phyloP scores from a whole-genome alignment of 2,797 vertebrate species.

The Tinamus major region DNA sequence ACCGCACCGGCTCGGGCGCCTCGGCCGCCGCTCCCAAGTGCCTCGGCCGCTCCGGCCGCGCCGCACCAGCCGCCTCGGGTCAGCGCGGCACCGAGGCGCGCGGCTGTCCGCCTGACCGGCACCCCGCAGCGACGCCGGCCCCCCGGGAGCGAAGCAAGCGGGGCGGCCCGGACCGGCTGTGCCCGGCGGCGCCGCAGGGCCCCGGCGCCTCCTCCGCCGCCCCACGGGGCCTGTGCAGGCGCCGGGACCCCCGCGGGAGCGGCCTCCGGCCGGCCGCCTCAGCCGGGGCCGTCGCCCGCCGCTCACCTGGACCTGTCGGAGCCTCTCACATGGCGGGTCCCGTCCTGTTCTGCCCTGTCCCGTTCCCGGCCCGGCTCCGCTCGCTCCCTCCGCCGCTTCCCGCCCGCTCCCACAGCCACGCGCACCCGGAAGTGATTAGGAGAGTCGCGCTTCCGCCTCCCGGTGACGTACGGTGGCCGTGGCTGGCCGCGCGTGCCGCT shows the following conservation, averaged over 20 bases:
- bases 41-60: too few relatives aligned
- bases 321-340: slow-evolving; percentile 46
- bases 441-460: slow-evolving; percentile 35
- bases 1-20: background rate
- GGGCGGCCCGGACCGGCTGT: too few relatives aligned
- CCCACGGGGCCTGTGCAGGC: slow-evolving; percentile 1
- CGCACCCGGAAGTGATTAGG: slow-evolving; percentile 25
- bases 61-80: too few relatives aligned
- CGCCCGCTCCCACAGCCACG: slow-evolving; percentile 46
- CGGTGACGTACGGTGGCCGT: background rate
- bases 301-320: slow-evolving; percentile 43
- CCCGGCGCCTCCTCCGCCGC: background rate
- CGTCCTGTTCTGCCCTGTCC: too few relatives aligned
- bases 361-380: background rate
- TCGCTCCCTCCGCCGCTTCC: slow-evolving; percentile 34
- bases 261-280: background rate
- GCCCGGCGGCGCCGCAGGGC: background rate
- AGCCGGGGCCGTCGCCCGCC: background rate
- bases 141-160: background rate
- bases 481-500: background rate
- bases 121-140: background rate
- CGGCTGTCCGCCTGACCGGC: background rate
- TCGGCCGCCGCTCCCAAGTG: too few relatives aligned
- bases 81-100: too few relatives aligned
- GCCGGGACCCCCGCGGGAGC: background rate